Evolutionary conservation across 2,888 invertebrate genomes (phyloP).

Genomic region (Andrena flavipes): DNA sequence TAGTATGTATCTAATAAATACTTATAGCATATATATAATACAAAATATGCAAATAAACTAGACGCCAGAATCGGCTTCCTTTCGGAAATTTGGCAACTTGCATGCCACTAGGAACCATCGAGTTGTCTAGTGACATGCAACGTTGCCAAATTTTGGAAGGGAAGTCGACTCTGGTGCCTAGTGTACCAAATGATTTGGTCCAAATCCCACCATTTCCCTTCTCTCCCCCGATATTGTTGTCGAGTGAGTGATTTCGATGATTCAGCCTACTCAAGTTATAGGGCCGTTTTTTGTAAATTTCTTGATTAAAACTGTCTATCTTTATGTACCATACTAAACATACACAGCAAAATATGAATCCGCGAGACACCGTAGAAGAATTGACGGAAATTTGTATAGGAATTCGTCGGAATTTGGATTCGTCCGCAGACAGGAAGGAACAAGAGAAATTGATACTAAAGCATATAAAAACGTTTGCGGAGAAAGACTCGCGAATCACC

Average conservation of each 20-base stretch:
- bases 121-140: too few relatives aligned
- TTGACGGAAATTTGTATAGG: constrained; percentile 87
- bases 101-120: too few relatives aligned
- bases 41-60: too few relatives aligned
- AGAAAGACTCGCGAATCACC: constrained; percentile 68
- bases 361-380: constrained; percentile 76
- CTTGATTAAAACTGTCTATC: neutral
- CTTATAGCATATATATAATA: too few relatives aligned
- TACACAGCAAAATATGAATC: constrained; percentile 75
- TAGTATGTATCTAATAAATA: too few relatives aligned
- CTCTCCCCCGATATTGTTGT: neutral
- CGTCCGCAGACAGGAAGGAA: constrained; percentile 83
- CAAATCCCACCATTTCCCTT: neutral
- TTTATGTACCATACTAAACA: neutral
- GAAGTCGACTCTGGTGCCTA: too few relatives aligned
- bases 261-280: neutral
- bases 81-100: too few relatives aligned
- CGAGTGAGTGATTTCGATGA: neutral
- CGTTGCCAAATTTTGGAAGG: too few relatives aligned
- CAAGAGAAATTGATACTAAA: constrained; percentile 85
- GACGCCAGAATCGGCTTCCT: too few relatives aligned
- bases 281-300: neutral
- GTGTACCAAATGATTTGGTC: too few relatives aligned
- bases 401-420: constrained; percentile 85
- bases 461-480: constrained; percentile 86